A percentile compares a stretch with the other conserved stretches of the same genome.
These are phyloP conservation scores for Microdon myrmicae DNA, from an alignment of 2,888 invertebrate genomes.

Conservation along the genomic window DNA sequence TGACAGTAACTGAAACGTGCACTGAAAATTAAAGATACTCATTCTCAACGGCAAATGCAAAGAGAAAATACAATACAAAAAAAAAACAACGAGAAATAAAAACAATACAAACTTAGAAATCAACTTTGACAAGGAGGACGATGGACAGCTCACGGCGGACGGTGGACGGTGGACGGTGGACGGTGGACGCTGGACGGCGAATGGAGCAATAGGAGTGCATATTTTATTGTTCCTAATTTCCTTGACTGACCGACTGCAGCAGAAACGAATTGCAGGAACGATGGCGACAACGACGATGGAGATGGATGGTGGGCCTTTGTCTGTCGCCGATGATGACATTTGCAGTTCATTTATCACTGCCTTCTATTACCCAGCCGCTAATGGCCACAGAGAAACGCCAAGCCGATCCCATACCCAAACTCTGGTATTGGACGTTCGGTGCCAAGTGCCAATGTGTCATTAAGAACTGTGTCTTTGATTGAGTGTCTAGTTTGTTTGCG, in stretches of 20 bases:
- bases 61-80: background rate
- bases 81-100: background rate
- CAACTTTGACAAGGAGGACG: conserved; percentile 16
- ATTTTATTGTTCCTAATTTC: conserved; percentile 28
- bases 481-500: conserved; percentile 1
- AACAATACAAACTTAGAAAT: conserved; percentile 14
- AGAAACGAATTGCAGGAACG: background rate
- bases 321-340: conserved; percentile 38
- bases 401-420: no score
- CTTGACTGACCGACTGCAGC: conserved; percentile 6
- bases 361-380: conserved; percentile 16
- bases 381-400: no score
- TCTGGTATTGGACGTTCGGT: no score
- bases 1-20: conserved; percentile 37
- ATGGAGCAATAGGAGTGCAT: conserved; percentile 12
- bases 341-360: conserved; percentile 32
- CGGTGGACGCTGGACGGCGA: no score
- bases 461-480: conserved; percentile 6
- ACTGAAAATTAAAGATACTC: conserved; percentile 42
- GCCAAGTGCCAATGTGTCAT: conserved; percentile 1
- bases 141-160: conserved; percentile 1
- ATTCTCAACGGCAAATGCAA: conserved; percentile 30
- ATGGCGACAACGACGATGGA: conserved; percentile 13
- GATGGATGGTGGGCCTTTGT: conserved; percentile 21
- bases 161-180: no score